Percentiles rank a stretch among this genome's conserved stretches.
Conservation (phyloP, 2,888 invertebrate genomes). For the Ypsolopha sequella region DNA sequence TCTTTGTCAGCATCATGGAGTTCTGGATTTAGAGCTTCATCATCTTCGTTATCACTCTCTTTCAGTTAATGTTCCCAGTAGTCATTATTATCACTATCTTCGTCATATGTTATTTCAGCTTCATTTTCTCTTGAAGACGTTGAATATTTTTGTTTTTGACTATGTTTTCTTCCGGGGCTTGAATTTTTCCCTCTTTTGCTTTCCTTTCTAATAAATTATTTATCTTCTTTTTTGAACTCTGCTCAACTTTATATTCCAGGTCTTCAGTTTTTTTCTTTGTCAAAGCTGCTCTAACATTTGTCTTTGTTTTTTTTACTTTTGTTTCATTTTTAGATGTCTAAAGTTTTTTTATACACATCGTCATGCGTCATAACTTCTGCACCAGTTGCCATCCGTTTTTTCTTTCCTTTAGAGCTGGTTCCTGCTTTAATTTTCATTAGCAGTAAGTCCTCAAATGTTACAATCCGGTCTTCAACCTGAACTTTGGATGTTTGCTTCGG, state of each 20-base stretch:
- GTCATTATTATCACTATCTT: constrained; percentile 9
- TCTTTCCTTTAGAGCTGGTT: no score
- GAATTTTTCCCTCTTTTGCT: background rate
- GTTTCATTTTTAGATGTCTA: background rate
- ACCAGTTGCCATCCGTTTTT: no score
- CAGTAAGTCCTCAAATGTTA: background rate
- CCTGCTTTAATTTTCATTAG: background rate
- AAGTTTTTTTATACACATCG: no score
- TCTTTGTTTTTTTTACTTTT: background rate
- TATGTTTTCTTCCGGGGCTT: no score
- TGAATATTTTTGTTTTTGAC: no score
- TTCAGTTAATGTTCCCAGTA: constrained; percentile 6
- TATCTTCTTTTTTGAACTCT: background rate
- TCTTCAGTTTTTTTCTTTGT: background rate
- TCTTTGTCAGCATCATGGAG: constrained; percentile 7
- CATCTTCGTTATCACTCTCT: constrained; percentile 5
- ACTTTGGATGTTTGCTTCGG: background rate
- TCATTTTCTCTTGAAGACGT: constrained; percentile 1
- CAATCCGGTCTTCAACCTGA: background rate
- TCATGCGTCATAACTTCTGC: no score
- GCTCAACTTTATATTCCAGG: background rate
- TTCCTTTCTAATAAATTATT: background rate
- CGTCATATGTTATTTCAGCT: constrained; percentile 7
- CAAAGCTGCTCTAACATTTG: background rate
- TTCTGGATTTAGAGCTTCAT: constrained; percentile 3